phyloP scores from a whole-genome alignment of 2,888 invertebrate genomes.

The Orthosia cruda region DNA sequence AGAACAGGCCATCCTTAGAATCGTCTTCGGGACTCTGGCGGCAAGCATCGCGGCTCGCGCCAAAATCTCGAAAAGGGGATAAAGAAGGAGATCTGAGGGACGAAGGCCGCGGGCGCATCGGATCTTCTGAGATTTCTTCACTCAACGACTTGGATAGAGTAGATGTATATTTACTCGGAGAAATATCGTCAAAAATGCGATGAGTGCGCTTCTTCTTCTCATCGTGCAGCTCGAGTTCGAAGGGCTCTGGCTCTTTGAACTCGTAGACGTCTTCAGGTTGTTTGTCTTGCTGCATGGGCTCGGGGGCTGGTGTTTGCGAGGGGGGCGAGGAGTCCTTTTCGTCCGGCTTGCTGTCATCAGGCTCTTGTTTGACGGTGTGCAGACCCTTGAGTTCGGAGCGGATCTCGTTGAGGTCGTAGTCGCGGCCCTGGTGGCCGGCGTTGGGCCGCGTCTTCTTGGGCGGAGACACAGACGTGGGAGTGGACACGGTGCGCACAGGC shows the following conservation, averaged over 20 bases:
- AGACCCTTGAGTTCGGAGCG: conserved; percentile 96
- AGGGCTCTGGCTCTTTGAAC: conserved; percentile 97
- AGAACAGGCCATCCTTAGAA: conserved; percentile 92
- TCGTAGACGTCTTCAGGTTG: conserved; percentile 95
- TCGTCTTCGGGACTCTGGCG: conserved; percentile 93
- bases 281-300: conserved; percentile 81
- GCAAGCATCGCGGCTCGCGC: conserved; percentile 90
- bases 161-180: conserved; percentile 89
- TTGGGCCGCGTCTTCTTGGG: conserved; percentile 83
- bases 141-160: conserved; percentile 88
- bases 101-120: conserved; percentile 80
- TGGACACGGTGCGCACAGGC: conserved; percentile 82
- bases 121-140: conserved; percentile 91
- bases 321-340: conserved; percentile 76
- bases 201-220: conserved; percentile 90
- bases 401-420: conserved; percentile 96
- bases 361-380: conserved; percentile 89
- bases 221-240: conserved; percentile 95
- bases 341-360: conserved; percentile 85
- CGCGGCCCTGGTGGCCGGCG: conserved; percentile 89
- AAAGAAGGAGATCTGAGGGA: conserved; percentile 86
- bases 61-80: conserved; percentile 88
- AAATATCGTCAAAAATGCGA: conserved; percentile 90
- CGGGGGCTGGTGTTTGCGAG: conserved; percentile 65
- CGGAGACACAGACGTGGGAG: conserved; percentile 82